Evolutionary conservation across 2,113 vertebrate species (phyloP).

Genomic region (Spheniscus mendiculus): DNA sequence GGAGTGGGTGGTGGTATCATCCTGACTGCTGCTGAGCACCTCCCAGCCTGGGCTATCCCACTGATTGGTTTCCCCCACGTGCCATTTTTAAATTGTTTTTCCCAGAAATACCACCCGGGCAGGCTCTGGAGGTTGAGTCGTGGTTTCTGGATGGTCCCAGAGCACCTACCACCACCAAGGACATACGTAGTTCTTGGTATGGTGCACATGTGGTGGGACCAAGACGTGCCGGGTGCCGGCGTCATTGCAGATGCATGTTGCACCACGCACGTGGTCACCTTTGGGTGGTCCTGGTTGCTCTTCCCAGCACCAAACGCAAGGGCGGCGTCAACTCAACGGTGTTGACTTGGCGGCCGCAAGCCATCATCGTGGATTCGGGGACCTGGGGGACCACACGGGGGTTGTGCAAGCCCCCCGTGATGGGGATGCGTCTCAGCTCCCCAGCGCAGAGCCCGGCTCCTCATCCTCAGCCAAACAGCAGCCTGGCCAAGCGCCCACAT

Average conservation of each 20-base stretch:
- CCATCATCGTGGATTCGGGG: accelerated
- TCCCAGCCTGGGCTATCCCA: neutral
- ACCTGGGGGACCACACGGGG: accelerated
- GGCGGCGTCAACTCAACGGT: accelerated
- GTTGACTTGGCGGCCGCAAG: too few relatives aligned
- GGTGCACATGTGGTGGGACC: accelerated
- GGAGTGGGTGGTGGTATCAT: neutral
- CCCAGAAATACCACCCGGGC: accelerated
- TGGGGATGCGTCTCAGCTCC: neutral
- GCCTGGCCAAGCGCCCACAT: neutral
- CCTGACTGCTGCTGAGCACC: neutral
- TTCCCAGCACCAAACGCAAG: neutral
- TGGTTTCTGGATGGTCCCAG: neutral
- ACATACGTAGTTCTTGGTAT: accelerated
- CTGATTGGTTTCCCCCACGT: neutral
- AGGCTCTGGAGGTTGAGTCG: neutral
- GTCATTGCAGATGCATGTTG: accelerated
- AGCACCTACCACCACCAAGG: accelerated
- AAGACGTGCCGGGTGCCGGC: accelerated
- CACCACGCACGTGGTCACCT: accelerated
- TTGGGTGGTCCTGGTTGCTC: neutral
- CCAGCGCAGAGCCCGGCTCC: accelerated
- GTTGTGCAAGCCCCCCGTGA: accelerated
- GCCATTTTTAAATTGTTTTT: neutral
- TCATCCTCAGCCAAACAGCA: neutral